These are phyloP conservation scores for Thamnophis sirtalis DNA, from an alignment of 2,113 vertebrate species.

Conservation along the genomic window DNA sequence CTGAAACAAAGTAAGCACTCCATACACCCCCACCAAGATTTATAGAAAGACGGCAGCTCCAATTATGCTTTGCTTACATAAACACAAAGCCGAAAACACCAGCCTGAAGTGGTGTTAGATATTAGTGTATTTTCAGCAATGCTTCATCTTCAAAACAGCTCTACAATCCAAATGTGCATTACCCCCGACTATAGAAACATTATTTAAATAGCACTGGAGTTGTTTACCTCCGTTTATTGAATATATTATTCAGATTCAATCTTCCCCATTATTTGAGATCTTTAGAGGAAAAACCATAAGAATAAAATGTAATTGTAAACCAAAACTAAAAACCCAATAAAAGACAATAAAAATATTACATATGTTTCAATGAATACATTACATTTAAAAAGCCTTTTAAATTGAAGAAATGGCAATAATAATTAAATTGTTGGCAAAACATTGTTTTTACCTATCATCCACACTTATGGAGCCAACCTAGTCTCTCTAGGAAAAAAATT, in stretches of 20 bases:
- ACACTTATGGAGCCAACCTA: not conserved
- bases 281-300: not conserved
- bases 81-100: too few relatives aligned
- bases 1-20: too few relatives aligned
- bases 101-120: not conserved
- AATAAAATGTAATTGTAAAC: not conserved
- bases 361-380: not conserved
- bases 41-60: too few relatives aligned
- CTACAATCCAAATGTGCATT: not conserved
- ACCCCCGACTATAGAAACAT: too few relatives aligned
- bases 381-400: not conserved
- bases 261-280: not conserved
- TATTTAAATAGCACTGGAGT: not conserved
- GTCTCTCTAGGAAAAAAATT: not conserved
- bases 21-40: too few relatives aligned
- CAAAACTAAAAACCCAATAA: not conserved
- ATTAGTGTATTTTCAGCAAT: not conserved
- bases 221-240: not conserved
- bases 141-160: not conserved
- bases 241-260: not conserved
- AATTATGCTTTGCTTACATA: too few relatives aligned
- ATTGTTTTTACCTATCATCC: not conserved
- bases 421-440: not conserved
- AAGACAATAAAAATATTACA: not conserved
- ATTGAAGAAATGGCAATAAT: not conserved